Evolutionary conservation across 2,888 invertebrate genomes (phyloP).

Genomic region (Aphidius colemani): DNA sequence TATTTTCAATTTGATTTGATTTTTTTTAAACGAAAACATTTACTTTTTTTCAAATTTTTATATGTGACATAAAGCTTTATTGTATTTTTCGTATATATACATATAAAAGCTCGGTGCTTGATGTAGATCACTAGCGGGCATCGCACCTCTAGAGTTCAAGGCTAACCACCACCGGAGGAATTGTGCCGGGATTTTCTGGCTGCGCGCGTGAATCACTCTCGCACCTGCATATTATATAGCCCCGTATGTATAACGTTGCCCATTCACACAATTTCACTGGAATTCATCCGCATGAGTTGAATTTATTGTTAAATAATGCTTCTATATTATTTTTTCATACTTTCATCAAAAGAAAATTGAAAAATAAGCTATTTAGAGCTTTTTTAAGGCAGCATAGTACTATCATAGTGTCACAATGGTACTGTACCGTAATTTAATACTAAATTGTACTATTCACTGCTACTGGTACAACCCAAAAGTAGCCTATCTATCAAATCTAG

Average conservation of each 20-base stretch:
- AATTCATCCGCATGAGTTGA: neutral
- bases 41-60: neutral
- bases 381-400: too few relatives aligned
- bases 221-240: slow-evolving; percentile 22
- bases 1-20: too few relatives aligned
- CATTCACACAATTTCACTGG: slow-evolving; percentile 24
- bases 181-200: slow-evolving; percentile 29
- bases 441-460: too few relatives aligned
- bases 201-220: slow-evolving; percentile 29
- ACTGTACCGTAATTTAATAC: too few relatives aligned
- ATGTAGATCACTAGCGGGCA: slow-evolving; percentile 43
- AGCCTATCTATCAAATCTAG: too few relatives aligned
- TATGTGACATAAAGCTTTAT: too few relatives aligned
- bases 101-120: slow-evolving; percentile 33
- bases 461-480: too few relatives aligned
- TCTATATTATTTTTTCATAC: too few relatives aligned
- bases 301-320: neutral
- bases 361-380: too few relatives aligned
- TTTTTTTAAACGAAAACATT: neutral
- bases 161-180: slow-evolving; percentile 47
- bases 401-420: too few relatives aligned
- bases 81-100: slow-evolving; percentile 12
- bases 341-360: too few relatives aligned
- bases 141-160: slow-evolving; percentile 53
- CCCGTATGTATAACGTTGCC: slow-evolving; percentile 1